Base-by-base conservation (phyloP, 2,797 vertebrate genomes). In the Eulemur albifrons region DNA sequence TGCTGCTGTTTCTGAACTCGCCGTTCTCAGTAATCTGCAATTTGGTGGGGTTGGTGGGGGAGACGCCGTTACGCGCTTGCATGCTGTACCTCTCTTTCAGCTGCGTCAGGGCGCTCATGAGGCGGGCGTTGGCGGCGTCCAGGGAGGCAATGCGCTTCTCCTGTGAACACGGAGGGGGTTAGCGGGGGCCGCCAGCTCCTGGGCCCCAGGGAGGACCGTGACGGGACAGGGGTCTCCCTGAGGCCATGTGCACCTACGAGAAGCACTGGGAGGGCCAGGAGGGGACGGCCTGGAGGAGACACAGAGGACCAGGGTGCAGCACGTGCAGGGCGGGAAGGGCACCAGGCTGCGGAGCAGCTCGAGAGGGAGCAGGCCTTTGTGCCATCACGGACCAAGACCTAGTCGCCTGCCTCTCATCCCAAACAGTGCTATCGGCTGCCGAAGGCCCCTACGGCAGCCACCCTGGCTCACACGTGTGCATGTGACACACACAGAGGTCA, bases 71-170 rank as follows among this genome's bases (percentile, higher is more conserved):
- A 98, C 99, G 99, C 94, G 99, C 99, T 98, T 99, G 99, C 99
- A 99, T 99, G 99, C 99, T 99, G 99, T 99, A 99, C 98, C 99
- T 99, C 99, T 99, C 99, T 99, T 99, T 99, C 97, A 99, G 99
- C 98, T 99, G 99, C 2, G 99, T 99, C 95, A 99, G 99, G 59
- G 99, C 99, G 40, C 99, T 99, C 99, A 99, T 99, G 97, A 99
- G 98, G 94, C 99, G 99, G 88, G 99, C 99, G 52, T 99, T 99
- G 98, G 99, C 99, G 0, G 99, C 99, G 0, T 99, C 99, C 99
- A 99, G 89, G 0, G 99, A 99, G 32, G 99, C 99, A 12, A 99
- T 99, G 96, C 99, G 99, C 98, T 99, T 99, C 98, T 99, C 99
- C 99, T 99, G 98, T 73, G 98, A 98, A 40, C 88, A 84, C 38